A percentile compares a stretch with the other conserved stretches of the same genome.
Evolutionary conservation across 2,797 vertebrate species (phyloP).

Genomic region (Amphiprion clarkii): DNA sequence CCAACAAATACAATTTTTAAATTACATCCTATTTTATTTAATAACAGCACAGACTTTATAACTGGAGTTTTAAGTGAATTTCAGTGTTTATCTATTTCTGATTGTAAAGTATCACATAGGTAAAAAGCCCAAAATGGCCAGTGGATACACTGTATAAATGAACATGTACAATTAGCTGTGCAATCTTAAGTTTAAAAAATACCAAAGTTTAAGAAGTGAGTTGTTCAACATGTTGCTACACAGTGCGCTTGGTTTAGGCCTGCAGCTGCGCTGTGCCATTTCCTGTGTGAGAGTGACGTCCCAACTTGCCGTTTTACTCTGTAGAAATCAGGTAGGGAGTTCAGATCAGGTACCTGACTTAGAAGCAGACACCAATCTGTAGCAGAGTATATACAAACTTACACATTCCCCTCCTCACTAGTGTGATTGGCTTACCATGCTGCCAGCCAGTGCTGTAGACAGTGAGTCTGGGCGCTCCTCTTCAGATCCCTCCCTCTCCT

Average conservation of each 20-base stretch:
- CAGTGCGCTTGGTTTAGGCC: conserved; percentile 21
- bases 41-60: background rate
- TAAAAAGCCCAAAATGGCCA: background rate
- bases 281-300: conserved; percentile 32
- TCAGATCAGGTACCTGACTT: conserved; percentile 8
- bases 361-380: conserved; percentile 17
- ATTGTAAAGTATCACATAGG: background rate
- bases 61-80: too few relatives aligned
- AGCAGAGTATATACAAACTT: conserved; percentile 12
- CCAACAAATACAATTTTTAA: background rate
- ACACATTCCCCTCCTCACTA: background rate
- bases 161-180: background rate
- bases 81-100: too few relatives aligned
- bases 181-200: background rate
- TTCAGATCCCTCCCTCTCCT: conserved; percentile 79
- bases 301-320: conserved; percentile 35
- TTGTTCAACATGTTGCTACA: conserved; percentile 45
- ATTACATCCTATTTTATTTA: background rate
- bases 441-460: conserved; percentile 73
- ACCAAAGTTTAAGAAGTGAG: background rate
- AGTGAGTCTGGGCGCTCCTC: conserved; percentile 66
- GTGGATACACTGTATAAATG: background rate
- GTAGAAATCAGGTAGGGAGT: background rate
- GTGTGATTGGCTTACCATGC: conserved; percentile 82
- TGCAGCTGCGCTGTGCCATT: conserved; percentile 33